Evolutionary conservation across 1,140 invertebrate genomes (phyloP).

Genomic region (Callitettix versicolor): DNA sequence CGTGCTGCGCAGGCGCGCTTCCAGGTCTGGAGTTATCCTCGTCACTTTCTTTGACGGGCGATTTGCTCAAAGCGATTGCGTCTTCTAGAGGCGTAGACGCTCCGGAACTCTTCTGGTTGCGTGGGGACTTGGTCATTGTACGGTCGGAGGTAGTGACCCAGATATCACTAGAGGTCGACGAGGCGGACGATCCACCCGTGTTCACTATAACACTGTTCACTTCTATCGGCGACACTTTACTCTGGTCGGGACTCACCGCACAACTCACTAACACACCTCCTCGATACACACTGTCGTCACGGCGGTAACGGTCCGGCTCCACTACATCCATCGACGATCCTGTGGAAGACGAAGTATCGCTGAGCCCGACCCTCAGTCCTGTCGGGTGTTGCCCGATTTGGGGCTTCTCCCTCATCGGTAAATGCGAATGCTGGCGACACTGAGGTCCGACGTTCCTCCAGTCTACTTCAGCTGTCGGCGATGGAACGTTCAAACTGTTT

Average conservation of each 20-base stretch:
- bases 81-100: constrained; percentile 15
- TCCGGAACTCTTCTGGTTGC: constrained; percentile 10
- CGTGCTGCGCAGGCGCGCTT: constrained; percentile 38
- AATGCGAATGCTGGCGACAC: constrained; percentile 7
- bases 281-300: background rate
- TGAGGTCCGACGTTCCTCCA: constrained; percentile 8
- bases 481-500: constrained; percentile 17
- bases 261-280: constrained; percentile 8
- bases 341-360: constrained; percentile 12
- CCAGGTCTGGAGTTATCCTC: constrained; percentile 33
- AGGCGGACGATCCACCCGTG: constrained; percentile 33
- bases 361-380: constrained; percentile 6
- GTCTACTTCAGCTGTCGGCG: constrained; percentile 11
- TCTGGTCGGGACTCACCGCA: constrained; percentile 22
- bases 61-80: background rate
- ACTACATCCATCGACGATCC: constrained; percentile 6
- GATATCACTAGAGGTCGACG: constrained; percentile 43
- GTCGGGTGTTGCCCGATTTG: background rate
- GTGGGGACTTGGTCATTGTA: constrained; percentile 31
- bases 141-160: constrained; percentile 42
- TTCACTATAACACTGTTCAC: constrained; percentile 30
- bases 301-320: background rate
- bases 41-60: constrained; percentile 2
- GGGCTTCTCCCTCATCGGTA: constrained; percentile 4
- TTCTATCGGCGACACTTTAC: constrained; percentile 35